phyloP scores from a whole-genome alignment of 2,797 vertebrate species.

The Adrianichthys oophorus region DNA sequence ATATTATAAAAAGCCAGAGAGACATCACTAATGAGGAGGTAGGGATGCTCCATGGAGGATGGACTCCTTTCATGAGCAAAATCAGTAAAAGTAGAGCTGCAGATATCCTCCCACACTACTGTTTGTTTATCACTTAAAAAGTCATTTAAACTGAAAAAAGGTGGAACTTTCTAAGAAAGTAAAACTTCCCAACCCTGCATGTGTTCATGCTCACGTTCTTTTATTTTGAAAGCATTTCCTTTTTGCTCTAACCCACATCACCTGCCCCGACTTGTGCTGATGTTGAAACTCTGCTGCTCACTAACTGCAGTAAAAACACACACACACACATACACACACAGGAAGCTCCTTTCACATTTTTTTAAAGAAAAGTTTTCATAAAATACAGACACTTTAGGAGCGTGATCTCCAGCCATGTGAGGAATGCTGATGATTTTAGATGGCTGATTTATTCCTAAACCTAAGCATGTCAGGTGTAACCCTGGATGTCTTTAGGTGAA shows the following conservation, averaged over 20 bases:
- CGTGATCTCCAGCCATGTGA: constrained; percentile 43
- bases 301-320: background rate
- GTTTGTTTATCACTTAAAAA: too few species aligned
- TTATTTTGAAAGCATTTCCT: background rate
- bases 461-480: too few species aligned
- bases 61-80: constrained; percentile 9
- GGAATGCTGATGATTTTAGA: background rate
- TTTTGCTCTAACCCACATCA: background rate
- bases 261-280: constrained; percentile 3
- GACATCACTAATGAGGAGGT: constrained; percentile 7
- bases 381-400: background rate
- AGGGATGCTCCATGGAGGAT: constrained; percentile 13
- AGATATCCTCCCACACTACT: too few species aligned
- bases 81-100: too few species aligned
- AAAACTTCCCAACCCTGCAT: too few species aligned
- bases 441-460: background rate
- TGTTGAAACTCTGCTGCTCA: constrained; percentile 17
- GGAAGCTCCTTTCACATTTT: constrained; percentile 33
- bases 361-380: background rate
- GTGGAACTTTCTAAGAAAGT: too few species aligned
- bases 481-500: constrained; percentile 6
- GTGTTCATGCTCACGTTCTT: too few species aligned
- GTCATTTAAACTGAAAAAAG: too few species aligned
- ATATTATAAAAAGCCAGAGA: background rate
- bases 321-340: too few species aligned